phyloP scores from a whole-genome alignment of 2,113 vertebrate species.

The Gopherus flavomarginatus region DNA sequence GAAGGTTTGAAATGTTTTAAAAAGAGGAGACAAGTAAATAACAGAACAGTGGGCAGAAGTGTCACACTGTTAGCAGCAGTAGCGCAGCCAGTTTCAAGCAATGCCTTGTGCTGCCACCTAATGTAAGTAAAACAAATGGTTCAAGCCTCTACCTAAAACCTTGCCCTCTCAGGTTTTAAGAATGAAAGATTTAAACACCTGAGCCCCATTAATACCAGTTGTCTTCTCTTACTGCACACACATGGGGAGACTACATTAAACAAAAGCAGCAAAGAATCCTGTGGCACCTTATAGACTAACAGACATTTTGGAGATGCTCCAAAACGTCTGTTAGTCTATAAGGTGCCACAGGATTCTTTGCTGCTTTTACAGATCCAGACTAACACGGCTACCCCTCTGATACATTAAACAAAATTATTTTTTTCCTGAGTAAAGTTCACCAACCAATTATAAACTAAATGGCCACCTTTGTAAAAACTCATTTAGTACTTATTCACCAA shows the following conservation, averaged over 20 bases:
- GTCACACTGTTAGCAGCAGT: neutral
- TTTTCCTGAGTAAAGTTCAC: neutral
- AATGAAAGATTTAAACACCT: constrained; percentile 57
- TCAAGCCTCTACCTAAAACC: constrained; percentile 47
- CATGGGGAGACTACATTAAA: neutral
- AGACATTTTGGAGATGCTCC: too few species aligned
- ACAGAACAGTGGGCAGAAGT: neutral
- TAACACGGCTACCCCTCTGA: too few species aligned
- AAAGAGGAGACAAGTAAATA: constrained; percentile 44
- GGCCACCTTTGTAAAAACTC: neutral
- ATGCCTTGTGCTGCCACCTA: constrained; percentile 53
- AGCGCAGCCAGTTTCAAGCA: constrained; percentile 38
- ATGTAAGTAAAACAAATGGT: constrained; percentile 59
- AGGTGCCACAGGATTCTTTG: too few species aligned
- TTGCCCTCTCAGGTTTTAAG: constrained; percentile 47
- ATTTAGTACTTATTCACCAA: neutral
- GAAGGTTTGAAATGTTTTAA: constrained; percentile 37
- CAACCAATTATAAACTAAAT: neutral
- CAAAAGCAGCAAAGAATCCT: neutral
- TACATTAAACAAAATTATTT: neutral
- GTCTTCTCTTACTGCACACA: neutral
- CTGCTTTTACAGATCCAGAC: too few species aligned
- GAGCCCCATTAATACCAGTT: neutral
- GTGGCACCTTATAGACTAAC: too few species aligned
- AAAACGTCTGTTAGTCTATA: too few species aligned